Base-by-base conservation (phyloP, 2,797 vertebrate genomes). In the Myripristis murdjan region DNA sequence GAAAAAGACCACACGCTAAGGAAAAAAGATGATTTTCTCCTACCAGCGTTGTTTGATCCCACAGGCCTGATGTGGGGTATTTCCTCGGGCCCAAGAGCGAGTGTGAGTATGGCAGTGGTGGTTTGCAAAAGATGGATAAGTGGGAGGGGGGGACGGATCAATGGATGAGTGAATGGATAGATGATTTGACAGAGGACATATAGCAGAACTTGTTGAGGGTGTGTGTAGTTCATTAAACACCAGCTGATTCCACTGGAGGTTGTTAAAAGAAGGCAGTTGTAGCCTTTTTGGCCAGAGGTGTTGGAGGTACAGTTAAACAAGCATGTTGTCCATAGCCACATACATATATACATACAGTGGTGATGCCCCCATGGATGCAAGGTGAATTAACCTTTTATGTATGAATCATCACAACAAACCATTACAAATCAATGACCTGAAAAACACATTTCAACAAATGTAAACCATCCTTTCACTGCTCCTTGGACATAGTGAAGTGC, bases 341-440 rank as follows among this genome's bases (percentile, higher is more conserved):
- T 94, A 95, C 93, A 95, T 95, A 95, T 90, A 95, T 95, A 95
- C 92, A 95, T 95, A 95, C 94, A 95, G 94, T 95, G 95, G 94
- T 93, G 92, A 95, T 91, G 93, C 90, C 93, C 94, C 93, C 93
- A 94, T 94, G 93, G 80, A 92, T 93, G 92, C 92, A 88, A 89
- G 87, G 92, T 94, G 92, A 88, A 89, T 91, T 88, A 70, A 89
- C 82, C 87, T 89, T 77, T 90, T 81, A 88, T 87, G 83, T 87
- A 88, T 91, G 90, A 77, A 78, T 82, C 48, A 76, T 80, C 69
- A 79, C 81, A 86, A 89, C 88, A 89, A 92, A 88, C 89, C 90
- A 88, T 77, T 70, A 91, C 87, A 89, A 91, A 92, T 93, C 89
- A 90, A 88, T 87, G 79, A 67, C 60, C 69, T 56, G 2, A 46